Evolutionary conservation across 2,888 invertebrate genomes (phyloP).

Genomic region (Nemapogon koenigi): DNA sequence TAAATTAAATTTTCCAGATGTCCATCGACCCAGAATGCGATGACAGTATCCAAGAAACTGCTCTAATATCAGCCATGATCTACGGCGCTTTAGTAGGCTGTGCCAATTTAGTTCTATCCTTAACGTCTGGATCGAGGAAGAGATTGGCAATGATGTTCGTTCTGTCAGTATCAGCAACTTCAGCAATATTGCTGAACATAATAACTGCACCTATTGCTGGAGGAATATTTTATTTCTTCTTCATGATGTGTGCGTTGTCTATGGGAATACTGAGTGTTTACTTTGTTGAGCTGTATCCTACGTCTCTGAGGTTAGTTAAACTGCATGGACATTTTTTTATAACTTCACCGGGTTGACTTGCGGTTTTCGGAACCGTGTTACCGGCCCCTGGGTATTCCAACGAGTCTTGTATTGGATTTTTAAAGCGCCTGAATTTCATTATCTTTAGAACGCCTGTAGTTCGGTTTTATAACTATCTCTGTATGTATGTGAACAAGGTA

Average conservation of each 20-base stretch:
- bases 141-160: conserved; percentile 46
- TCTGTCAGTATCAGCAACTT: conserved; percentile 28
- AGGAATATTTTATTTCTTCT: conserved; percentile 52
- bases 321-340: too few species aligned
- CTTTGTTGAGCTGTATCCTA: conserved; percentile 54
- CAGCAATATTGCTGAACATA: conserved; percentile 41
- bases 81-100: conserved; percentile 49
- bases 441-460: too few species aligned
- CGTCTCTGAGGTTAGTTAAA: conserved; percentile 41
- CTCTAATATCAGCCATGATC: conserved; percentile 47
- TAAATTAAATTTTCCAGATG: conserved; percentile 21
- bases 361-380: too few species aligned
- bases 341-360: too few species aligned
- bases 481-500: too few species aligned
- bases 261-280: conserved; percentile 56
- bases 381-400: too few species aligned
- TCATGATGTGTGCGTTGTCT: conserved; percentile 43
- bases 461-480: too few species aligned
- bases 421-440: too few species aligned
- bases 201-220: conserved; percentile 43
- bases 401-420: too few species aligned
- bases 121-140: conserved; percentile 46
- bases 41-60: conserved; percentile 49
- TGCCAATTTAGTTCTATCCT: conserved; percentile 42
- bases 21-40: conserved; percentile 31